phyloP scores from a whole-genome alignment of 2,113 vertebrate genomes.

The Hymenochirus boettgeri region DNA sequence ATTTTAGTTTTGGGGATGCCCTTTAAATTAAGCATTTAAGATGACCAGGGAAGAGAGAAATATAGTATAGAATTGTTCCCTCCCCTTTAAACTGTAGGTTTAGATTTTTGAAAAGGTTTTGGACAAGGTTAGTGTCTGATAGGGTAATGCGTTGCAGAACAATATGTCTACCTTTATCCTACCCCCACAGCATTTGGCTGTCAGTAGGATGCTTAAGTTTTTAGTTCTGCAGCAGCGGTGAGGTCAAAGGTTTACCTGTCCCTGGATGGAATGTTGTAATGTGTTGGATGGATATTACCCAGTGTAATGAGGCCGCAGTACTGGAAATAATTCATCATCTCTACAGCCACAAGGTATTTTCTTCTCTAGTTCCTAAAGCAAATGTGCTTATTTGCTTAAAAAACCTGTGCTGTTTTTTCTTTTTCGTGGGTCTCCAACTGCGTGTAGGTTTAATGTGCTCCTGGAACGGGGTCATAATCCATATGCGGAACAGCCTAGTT shows the following conservation, averaged over 20 bases:
- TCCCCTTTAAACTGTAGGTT: no score
- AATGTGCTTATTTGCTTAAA: constrained; percentile 28
- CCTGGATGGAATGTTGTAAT: neutral
- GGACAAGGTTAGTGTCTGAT: no score
- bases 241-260: neutral
- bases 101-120: no score
- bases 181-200: no score
- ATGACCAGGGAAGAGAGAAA: no score
- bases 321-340: constrained; percentile 29
- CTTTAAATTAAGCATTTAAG: no score
- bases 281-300: constrained; percentile 13
- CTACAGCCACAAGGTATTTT: constrained; percentile 26
- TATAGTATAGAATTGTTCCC: no score
- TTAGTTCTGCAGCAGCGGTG: neutral
- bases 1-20: no score
- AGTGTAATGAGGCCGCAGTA: constrained; percentile 26
- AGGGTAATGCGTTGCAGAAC: no score
- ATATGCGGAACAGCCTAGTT: constrained; percentile 22
- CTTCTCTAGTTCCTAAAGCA: neutral
- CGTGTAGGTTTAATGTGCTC: constrained; percentile 19
- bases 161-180: no score
- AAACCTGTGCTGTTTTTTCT: constrained; percentile 19
- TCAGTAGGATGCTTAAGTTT: no score
- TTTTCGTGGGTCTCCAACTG: constrained; percentile 26
- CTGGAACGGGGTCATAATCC: constrained; percentile 36